Evolutionary conservation across 2,113 vertebrate genomes (phyloP).

Genomic region (Odontophorus gujanensis): DNA sequence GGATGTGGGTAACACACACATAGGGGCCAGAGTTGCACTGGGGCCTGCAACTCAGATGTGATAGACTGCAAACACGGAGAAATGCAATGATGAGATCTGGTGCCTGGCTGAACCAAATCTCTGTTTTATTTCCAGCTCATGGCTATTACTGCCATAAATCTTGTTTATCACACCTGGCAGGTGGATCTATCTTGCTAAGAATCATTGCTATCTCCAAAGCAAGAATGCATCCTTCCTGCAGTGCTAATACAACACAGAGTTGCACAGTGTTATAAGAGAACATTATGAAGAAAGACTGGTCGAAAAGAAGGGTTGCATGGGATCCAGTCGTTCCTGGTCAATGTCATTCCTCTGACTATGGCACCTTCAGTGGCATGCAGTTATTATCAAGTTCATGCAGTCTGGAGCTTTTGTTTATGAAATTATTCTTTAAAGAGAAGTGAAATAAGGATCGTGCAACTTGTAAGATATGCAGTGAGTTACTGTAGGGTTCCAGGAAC

Average conservation of each 20-base stretch:
- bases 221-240: accelerated
- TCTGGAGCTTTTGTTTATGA: background rate
- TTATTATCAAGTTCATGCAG: background rate
- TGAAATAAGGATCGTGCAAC: background rate
- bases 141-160: background rate
- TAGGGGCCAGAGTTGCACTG: background rate
- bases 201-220: background rate
- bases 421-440: background rate
- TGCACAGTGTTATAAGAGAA: background rate
- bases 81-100: background rate
- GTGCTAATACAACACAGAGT: background rate
- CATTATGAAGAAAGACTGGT: background rate
- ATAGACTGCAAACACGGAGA: background rate
- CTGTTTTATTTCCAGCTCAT: background rate
- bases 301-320: background rate
- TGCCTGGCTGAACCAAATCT: background rate
- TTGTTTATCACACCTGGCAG: background rate
- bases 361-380: background rate
- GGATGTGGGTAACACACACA: background rate
- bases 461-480: background rate
- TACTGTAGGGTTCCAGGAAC: background rate
- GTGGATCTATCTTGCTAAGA: background rate
- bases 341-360: background rate
- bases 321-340: background rate
- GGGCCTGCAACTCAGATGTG: background rate